Conservation (phyloP, 2,888 invertebrate genomes). For the Sympetrum striolatum region DNA sequence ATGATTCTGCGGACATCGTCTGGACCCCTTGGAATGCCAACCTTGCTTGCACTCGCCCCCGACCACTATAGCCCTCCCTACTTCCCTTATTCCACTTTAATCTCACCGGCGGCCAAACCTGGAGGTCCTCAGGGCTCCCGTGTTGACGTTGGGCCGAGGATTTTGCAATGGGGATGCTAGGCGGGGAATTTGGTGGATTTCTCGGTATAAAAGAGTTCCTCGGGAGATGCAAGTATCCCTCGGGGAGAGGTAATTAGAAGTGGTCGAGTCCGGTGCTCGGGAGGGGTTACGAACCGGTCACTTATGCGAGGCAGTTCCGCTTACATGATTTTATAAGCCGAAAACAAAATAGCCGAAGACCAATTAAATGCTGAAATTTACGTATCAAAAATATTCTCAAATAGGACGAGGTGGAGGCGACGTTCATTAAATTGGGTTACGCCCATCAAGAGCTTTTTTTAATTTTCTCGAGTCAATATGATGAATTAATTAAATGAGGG, state of each 20-base stretch:
- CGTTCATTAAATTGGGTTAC: no score
- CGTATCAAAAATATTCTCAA: no score
- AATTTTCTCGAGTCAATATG: no score
- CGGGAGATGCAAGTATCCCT: no score
- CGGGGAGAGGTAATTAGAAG: neutral
- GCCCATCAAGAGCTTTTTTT: no score
- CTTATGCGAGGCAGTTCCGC: no score
- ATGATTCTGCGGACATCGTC: slow-evolving; percentile 39
- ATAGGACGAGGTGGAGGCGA: no score
- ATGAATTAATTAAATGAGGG: no score
- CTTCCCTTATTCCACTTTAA: slow-evolving; percentile 9
- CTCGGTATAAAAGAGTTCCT: neutral
- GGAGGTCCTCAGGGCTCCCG: slow-evolving; percentile 34
- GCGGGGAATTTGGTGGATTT: neutral
- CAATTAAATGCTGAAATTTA: no score
- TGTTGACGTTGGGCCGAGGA: slow-evolving; percentile 1
- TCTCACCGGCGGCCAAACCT: slow-evolving; percentile 38
- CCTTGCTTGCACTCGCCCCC: slow-evolving; percentile 1
- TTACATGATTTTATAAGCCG: no score
- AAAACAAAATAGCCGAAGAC: no score
- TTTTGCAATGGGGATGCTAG: neutral
- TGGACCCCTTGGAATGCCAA: slow-evolving; percentile 38
- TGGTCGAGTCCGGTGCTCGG: neutral
- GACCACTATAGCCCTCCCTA: neutral
- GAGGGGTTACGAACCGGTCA: no score